phyloP scores from a whole-genome alignment of 2,113 vertebrate genomes.

The Cyphomyrus discorhynchus region DNA sequence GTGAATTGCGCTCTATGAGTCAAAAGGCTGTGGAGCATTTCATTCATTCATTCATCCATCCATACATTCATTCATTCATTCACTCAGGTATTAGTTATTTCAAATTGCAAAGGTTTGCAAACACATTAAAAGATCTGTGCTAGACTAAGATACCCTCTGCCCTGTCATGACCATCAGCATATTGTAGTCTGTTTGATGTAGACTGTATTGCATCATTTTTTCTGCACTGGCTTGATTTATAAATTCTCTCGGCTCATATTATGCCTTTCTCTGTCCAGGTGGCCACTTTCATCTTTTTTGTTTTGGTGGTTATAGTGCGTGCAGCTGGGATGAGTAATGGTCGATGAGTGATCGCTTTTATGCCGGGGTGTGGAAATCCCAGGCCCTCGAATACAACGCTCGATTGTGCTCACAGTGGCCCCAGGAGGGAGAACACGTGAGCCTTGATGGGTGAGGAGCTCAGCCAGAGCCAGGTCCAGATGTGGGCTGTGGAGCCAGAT shows the following conservation, averaged over 20 bases:
- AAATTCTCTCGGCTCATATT: neutral
- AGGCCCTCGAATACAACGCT: neutral
- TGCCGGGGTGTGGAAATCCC: neutral
- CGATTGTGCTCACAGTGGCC: neutral
- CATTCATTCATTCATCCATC: too few species aligned
- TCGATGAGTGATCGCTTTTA: neutral
- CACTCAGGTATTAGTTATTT: neutral
- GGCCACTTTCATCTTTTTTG: neutral
- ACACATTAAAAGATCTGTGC: neutral
- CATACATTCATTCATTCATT: too few species aligned
- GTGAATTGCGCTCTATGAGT: neutral
- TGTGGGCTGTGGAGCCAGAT: neutral
- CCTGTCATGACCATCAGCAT: neutral
- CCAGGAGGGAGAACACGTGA: too few species aligned
- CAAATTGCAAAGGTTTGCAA: neutral
- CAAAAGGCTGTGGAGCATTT: neutral
- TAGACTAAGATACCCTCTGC: neutral
- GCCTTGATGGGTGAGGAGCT: neutral
- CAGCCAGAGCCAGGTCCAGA: neutral
- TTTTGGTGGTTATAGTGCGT: neutral
- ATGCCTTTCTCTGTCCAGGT: neutral
- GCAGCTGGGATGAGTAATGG: neutral
- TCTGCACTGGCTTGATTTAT: neutral
- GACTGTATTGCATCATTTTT: neutral
- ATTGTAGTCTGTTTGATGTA: neutral